Conservation (phyloP, 2,888 invertebrate species). For the Biston stratarius region DNA sequence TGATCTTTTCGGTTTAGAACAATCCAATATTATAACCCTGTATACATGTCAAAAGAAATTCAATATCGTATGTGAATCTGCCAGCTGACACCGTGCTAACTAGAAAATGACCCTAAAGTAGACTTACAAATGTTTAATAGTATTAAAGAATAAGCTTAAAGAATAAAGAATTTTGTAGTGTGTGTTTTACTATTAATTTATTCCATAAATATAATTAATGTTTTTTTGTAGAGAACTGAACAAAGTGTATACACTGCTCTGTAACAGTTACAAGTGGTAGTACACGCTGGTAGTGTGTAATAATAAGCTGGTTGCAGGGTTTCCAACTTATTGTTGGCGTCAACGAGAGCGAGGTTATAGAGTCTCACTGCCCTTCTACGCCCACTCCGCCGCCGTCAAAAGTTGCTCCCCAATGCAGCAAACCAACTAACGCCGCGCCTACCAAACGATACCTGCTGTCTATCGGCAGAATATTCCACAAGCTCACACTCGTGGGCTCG, state of each 20-base stretch:
- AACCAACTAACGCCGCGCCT: conserved; percentile 65
- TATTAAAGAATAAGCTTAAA: no score
- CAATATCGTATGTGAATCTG: no score
- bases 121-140: no score
- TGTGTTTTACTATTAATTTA: no score
- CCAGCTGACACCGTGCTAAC: no score
- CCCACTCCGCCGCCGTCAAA: conserved; percentile 77
- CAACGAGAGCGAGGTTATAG: conserved; percentile 77
- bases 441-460: conserved; percentile 94
- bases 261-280: not conserved
- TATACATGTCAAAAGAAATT: no score
- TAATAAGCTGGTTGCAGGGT: conserved; percentile 85
- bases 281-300: not conserved
- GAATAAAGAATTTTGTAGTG: not conserved
- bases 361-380: conserved; percentile 73
- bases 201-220: no score
- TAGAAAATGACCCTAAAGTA: no score
- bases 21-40: no score
- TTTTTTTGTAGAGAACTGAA: no score
- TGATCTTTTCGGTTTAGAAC: no score
- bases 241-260: no score
- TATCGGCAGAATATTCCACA: conserved; percentile 98
- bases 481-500: conserved; percentile 93
- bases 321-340: conserved; percentile 92
- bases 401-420: conserved; percentile 78